phyloP scores from a whole-genome alignment of 2,888 invertebrate genomes.

The Germaria angustata region DNA sequence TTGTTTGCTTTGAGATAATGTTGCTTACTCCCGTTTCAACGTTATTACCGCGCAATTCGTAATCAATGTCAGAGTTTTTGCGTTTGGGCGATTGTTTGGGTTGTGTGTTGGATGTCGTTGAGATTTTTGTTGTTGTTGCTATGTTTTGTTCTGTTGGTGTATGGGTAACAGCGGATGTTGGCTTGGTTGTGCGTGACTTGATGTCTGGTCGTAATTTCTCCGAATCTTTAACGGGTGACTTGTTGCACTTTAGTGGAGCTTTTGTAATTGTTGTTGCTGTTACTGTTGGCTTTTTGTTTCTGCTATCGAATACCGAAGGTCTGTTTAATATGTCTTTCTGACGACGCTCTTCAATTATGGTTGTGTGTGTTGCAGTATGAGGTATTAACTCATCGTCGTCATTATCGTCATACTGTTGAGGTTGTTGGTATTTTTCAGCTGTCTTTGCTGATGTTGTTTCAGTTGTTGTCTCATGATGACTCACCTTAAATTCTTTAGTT shows the following conservation, averaged over 20 bases:
- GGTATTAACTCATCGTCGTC: constrained; percentile 68
- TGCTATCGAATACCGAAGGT: constrained; percentile 77
- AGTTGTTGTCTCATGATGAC: constrained; percentile 48
- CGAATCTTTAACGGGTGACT: constrained; percentile 49
- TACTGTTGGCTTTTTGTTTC: constrained; percentile 32
- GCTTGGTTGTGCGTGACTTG: constrained; percentile 59
- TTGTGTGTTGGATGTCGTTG: constrained; percentile 33
- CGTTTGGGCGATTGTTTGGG: constrained; percentile 51
- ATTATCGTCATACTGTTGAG: constrained; percentile 1
- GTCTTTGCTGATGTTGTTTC: constrained; percentile 42
- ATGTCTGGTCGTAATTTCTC: constrained; percentile 57
- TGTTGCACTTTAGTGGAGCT: constrained; percentile 47
- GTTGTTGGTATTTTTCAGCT: constrained; percentile 56
- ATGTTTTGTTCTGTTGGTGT: constrained; percentile 5
- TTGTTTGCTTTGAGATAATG: constrained; percentile 60
- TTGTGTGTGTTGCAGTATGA: constrained; percentile 73
- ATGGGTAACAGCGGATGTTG: constrained; percentile 19
- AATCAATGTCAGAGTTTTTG: constrained; percentile 59
- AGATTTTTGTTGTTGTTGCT: constrained; percentile 18
- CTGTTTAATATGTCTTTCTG: constrained; percentile 81
- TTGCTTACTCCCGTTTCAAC: constrained; percentile 54
- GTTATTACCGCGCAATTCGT: constrained; percentile 54
- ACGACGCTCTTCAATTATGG: constrained; percentile 73
- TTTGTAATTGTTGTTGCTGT: constrained; percentile 32
- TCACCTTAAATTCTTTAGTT: constrained; percentile 52